A percentile compares a stretch with the other conserved stretches of the same genome.
Conservation (phyloP, 2,888 invertebrate species). For the Callyntrura guangdongensis region DNA sequence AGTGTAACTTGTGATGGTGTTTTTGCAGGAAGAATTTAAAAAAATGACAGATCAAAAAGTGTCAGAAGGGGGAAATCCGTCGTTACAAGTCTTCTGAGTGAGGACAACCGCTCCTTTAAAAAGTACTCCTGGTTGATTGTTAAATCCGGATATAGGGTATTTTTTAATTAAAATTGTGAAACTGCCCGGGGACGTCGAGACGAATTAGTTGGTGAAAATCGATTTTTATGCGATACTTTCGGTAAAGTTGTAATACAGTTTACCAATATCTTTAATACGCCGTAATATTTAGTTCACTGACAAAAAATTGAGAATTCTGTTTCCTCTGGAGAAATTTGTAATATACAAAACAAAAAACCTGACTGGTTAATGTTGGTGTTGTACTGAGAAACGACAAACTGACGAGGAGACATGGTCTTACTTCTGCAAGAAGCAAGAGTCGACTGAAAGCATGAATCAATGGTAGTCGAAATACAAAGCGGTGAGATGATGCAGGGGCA, state of each 20-base stretch:
- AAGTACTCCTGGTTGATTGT: conserved; percentile 15
- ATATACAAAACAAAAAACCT: conserved; percentile 21
- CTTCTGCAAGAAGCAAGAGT: conserved; percentile 75
- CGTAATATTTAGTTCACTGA: not conserved
- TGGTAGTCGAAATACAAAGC: conserved; percentile 66
- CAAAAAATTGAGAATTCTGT: not conserved
- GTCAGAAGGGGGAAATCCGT: not conserved
- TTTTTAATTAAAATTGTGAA: conserved; percentile 19
- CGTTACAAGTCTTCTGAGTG: not conserved
- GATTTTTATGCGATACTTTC: conserved; percentile 10
- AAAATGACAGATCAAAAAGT: not conserved
- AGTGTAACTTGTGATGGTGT: not conserved
- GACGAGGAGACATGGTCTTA: conserved; percentile 57
- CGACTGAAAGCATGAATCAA: conserved; percentile 79
- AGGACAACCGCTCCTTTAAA: not conserved
- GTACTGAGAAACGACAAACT: not conserved
- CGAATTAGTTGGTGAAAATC: not conserved
- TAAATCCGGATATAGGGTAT: not conserved
- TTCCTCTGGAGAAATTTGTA: not conserved
- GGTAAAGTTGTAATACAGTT: not conserved
- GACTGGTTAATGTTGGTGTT: not conserved
- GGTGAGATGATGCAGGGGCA: no score
- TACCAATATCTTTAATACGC: not conserved
- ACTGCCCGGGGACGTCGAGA: not conserved
- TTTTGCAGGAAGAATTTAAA: not conserved